Evolutionary conservation across 2,113 vertebrate species (phyloP).

Genomic region (Calonectris borealis): DNA sequence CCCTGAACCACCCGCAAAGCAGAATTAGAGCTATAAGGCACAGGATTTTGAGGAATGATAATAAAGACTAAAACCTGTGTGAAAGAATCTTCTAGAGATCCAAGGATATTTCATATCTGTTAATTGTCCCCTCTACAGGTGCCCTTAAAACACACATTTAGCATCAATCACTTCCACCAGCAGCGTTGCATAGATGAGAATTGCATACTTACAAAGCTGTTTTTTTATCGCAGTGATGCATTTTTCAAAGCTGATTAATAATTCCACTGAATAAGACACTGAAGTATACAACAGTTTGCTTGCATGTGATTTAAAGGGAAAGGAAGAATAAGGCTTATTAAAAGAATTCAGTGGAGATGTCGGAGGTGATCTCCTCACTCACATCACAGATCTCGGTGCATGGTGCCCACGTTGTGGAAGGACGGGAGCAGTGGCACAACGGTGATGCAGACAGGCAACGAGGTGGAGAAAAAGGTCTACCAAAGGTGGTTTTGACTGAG

Average conservation of each 20-base stretch:
- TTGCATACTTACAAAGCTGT: background rate
- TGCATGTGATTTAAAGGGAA: background rate
- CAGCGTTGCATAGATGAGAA: background rate
- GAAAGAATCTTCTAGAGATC: background rate
- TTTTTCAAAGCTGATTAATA: background rate
- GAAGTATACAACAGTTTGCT: background rate
- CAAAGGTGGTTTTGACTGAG: background rate
- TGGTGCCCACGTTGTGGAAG: rapidly evolving
- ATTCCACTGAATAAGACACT: background rate
- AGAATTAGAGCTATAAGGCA: background rate
- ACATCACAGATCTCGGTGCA: background rate
- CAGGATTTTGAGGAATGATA: background rate
- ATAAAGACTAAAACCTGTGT: background rate
- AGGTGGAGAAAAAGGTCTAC: background rate
- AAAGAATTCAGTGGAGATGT: background rate
- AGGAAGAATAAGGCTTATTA: background rate
- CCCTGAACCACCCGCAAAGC: background rate
- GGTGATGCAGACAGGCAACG: background rate
- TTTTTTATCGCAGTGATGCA: background rate
- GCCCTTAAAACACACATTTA: background rate
- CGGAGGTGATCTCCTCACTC: background rate
- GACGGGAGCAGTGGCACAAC: background rate
- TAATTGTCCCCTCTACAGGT: background rate
- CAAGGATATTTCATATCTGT: background rate
- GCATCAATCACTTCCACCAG: background rate